phyloP scores from a whole-genome alignment of 2,888 invertebrate species.

The Clitarchus hookeri region DNA sequence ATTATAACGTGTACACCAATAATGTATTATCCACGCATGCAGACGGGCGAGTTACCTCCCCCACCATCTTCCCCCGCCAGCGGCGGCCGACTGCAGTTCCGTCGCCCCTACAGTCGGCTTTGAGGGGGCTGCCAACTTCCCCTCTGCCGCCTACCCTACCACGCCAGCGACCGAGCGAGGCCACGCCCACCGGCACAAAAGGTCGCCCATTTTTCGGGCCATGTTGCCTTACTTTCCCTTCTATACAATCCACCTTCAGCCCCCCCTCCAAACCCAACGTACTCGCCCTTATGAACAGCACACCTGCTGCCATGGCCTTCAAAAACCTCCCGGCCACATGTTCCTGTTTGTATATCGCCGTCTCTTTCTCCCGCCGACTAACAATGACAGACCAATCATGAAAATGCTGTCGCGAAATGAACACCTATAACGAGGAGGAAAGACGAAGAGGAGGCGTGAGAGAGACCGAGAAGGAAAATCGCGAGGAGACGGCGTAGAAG shows the following conservation, averaged over 20 bases:
- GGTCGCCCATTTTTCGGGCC: constrained; percentile 21
- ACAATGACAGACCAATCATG: constrained; percentile 25
- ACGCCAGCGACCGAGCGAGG: not conserved
- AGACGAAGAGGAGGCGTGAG: not conserved
- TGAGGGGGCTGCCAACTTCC: not conserved
- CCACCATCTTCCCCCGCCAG: not conserved
- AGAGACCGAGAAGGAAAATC: not conserved
- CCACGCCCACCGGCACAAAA: constrained; percentile 21
- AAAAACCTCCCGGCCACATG: not conserved
- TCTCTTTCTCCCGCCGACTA: not conserved
- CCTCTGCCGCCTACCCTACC: not conserved
- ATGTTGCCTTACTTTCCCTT: not conserved
- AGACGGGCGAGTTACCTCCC: not conserved
- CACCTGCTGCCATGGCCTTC: not conserved
- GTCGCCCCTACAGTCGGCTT: not conserved
- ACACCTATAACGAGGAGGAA: not conserved
- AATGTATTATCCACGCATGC: constrained; percentile 24
- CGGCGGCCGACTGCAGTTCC: not conserved
- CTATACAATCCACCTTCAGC: not conserved
- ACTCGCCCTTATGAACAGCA: not conserved
- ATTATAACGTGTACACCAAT: constrained; percentile 23
- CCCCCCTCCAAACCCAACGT: not conserved
- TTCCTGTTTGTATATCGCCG: not conserved
- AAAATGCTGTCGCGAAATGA: constrained; percentile 4
- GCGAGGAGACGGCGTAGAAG: not conserved